Evolutionary conservation across 2,888 invertebrate genomes (phyloP), one percentile per base, ranked within the genome.

Genomic region (Stenoptilia bipunctidactyla): DNA sequence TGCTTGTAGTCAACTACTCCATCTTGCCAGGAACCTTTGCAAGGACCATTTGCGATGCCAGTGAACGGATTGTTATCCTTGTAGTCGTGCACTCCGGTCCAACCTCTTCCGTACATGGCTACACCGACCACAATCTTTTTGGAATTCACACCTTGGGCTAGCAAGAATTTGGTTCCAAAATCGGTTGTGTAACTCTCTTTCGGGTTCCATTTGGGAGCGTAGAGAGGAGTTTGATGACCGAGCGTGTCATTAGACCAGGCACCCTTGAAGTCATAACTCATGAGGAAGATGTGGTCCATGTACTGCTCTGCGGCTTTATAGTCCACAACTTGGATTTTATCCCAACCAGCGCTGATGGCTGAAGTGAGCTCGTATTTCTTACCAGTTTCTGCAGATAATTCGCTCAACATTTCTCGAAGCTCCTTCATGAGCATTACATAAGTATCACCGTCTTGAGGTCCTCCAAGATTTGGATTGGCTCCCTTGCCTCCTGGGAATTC

Each of bases 401-500:
- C 72, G 45, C 79, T 73, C 35, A 83, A 49, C 83, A 83, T 83
- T 34, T 67, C 63, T 37, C 83, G 71, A 1, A 83, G 56, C 49
- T 83, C 83, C 39, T 66, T 74, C 83, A 83, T 83, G 4, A 83
- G 55, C 2, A 51, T 46, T 0, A 83, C 73, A 50, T 83, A 83
- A 1, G 68, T 49, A 10, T 70, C 66, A 13, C 83, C 83, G 27
- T 83, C 83, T 34, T 77, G 64, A 25, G 82, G 80, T 9, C 73
- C 61, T 9, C 83, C 83, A 8, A 83, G 66, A 37, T 72, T 56
- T 25, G 82, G 82, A 49, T 82, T 83, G 3, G 83, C 83, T 12
- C 83, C 83, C 42, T 83, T 82, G 43, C 83, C 83, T 36, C 83
- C 83, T 53, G 83, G 83, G 70, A 83, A 83, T 46, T 83, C 83